phyloP scores from a whole-genome alignment of 2,888 invertebrate genomes.

The Heliconius hortense region DNA sequence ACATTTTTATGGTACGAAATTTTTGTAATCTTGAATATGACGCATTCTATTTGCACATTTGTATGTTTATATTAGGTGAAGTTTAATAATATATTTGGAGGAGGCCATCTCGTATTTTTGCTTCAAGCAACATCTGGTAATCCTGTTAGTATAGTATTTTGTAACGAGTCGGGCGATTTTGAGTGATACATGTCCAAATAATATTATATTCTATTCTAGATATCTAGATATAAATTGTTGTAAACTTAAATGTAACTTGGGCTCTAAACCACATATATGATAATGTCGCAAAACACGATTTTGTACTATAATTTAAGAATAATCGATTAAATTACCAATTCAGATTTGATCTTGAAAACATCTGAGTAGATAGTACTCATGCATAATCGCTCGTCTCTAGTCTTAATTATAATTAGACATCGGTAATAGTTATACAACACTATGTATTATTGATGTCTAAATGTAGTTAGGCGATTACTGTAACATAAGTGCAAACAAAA shows the following conservation, averaged over 20 bases:
- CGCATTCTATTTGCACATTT: slow-evolving; percentile 46
- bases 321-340: slow-evolving; percentile 26
- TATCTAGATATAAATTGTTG: slow-evolving; percentile 11
- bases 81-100: slow-evolving; percentile 40
- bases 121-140: slow-evolving; percentile 41
- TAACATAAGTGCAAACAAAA: slow-evolving; percentile 25
- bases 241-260: slow-evolving; percentile 15
- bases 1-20: slow-evolving; percentile 62
- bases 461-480: slow-evolving; percentile 25
- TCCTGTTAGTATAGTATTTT: slow-evolving; percentile 29
- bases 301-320: slow-evolving; percentile 25
- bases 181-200: slow-evolving; percentile 17
- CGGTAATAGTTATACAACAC: slow-evolving; percentile 6
- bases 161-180: slow-evolving; percentile 21
- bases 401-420: slow-evolving; percentile 29
- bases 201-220: slow-evolving; percentile 16
- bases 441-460: slow-evolving; percentile 24
- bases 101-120: slow-evolving; percentile 42
- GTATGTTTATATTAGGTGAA: slow-evolving; percentile 43
- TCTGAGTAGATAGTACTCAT: slow-evolving; percentile 25
- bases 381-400: slow-evolving; percentile 28
- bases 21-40: slow-evolving; percentile 49
- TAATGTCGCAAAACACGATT: slow-evolving; percentile 14
- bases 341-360: slow-evolving; percentile 23
- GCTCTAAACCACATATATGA: slow-evolving; percentile 14